Evolutionary conservation across 2,113 vertebrate genomes (phyloP), one percentile per base, ranked within the genome.

Genomic region (Gallinago undulata): DNA sequence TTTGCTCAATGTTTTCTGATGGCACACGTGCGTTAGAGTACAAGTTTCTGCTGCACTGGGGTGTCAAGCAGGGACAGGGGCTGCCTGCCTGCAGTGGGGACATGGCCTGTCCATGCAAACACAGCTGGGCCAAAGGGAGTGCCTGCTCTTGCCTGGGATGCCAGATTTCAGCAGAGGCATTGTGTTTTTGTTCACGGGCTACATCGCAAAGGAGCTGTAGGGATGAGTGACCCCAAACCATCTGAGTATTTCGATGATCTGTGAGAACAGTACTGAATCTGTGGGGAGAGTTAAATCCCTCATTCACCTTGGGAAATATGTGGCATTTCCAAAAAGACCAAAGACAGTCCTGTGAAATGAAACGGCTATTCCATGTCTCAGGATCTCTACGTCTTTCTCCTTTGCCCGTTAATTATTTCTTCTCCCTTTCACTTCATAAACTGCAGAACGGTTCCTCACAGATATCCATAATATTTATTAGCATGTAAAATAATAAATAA

Each of bases 1-100:
- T 56, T 35, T 24, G 23, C 64, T 39, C 3, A 60, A 15, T 68
- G 64, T 9, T 78, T 53, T 28, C 55, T 14, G 33, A 4, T 8
- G 24, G 28, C 19, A 28, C 12, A 56, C 9, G 1, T 1, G 12
- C 2, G 1, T n/a, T 23, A 4, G 19, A 47, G 68, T 1, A 8
- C 14, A 6, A 6, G 50, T 19, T 30, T 21, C n/a, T 53, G n/a
- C 4, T 3, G 35, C 33, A 9, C 17, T 2, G 12, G 41, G 31
- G 19, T 55, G 39, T 55, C 0, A 2, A 22, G 76, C 31, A 18
- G 51, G 51, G 67, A 3, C 9, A 11, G n/a, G 18, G 21, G 19
- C 41, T 41, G 53, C 43, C 68, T 62, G 59, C 21, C 59, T 25
- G 56, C 47, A 28, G 39, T 10, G 2, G 43, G 45, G 47, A 30